Base-by-base conservation (phyloP, 1,140 invertebrate species). In the Olivierus martensii region DNA sequence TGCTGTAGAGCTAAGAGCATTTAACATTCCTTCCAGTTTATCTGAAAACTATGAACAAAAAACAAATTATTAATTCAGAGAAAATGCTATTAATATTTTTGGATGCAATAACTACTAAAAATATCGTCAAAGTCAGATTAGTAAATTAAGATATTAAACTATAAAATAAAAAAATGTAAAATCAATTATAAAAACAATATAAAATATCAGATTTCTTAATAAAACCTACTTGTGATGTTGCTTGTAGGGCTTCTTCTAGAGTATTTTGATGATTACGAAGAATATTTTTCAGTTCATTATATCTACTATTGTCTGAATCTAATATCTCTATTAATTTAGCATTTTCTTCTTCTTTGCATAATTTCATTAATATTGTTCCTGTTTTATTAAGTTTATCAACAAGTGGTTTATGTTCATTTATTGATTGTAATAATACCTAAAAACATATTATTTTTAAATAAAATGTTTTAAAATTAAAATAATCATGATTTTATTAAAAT, bases 301-400 rank as follows among this genome's bases (percentile, higher is more conserved):
- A 95, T 18, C 91, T 75, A 9, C 83, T 80, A 65, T 92, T 93
- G 66, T 93, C 89, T 17, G 77, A 76, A 53, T 94, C 87, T 36
- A 94, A 70, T n/a, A 87, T 80, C 47, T 91, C 84, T 64, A 89
- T 82, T 3, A 98, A 79, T 65, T 88, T 85, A 2, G 73, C 72
- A 0, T 81, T 81, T 64, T 98, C 92, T 43, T 93, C 87, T 9
- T 88, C 84, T 46, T 83, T 83, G 55, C 85, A 87, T 1, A 99
- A 72, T 41, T 81, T 78, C 5, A 85, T 77, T 1, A 99, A 69
- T 36, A 89, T 90, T 61, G 85, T 83, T 1, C 91, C 74, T 5
- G 93, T 96, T 67, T 96, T 95, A 65, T 94, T 94, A 12, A 99
- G 74, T 67, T 94, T 92, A 63, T 98, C 92, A 3, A 98, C 77